Conservation (phyloP, 2,113 vertebrate species). For the Noctilio leporinus region DNA sequence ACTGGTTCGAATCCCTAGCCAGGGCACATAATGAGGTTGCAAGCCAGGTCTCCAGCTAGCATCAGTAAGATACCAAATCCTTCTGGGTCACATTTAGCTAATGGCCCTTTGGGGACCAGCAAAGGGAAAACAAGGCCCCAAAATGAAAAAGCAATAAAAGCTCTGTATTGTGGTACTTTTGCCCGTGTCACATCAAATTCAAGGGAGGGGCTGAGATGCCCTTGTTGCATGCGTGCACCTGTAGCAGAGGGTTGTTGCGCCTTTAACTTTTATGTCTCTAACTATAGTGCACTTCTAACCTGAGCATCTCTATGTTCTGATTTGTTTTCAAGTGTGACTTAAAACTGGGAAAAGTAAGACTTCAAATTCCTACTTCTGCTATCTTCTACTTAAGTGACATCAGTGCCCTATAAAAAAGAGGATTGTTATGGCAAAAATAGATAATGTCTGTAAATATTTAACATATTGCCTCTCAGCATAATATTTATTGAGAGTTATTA, state of each 20-base stretch:
- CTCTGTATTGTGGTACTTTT: not conserved
- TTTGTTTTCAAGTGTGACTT: not conserved
- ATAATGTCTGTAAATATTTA: not conserved
- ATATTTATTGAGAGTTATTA: not conserved
- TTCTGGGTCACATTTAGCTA: not conserved
- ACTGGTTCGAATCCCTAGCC: too few species aligned
- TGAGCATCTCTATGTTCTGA: not conserved
- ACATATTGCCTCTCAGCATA: not conserved
- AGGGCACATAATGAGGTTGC: too few species aligned
- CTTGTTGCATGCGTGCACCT: not conserved
- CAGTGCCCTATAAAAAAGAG: not conserved
- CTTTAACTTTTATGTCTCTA: not conserved
- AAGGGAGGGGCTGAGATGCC: not conserved
- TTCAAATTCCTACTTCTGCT: not conserved
- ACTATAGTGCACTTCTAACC: fast-evolving
- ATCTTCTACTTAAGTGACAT: not conserved
- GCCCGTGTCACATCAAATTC: not conserved
- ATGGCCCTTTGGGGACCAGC: not conserved
- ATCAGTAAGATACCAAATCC: not conserved
- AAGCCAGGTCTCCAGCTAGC: too few species aligned
- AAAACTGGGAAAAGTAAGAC: not conserved
- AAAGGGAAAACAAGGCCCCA: not conserved
- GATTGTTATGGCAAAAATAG: not conserved
- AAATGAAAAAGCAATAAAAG: not conserved
- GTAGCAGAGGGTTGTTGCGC: not conserved